phyloP scores from a whole-genome alignment of 2,797 vertebrate genomes.

The Hozukius guyotensis region DNA sequence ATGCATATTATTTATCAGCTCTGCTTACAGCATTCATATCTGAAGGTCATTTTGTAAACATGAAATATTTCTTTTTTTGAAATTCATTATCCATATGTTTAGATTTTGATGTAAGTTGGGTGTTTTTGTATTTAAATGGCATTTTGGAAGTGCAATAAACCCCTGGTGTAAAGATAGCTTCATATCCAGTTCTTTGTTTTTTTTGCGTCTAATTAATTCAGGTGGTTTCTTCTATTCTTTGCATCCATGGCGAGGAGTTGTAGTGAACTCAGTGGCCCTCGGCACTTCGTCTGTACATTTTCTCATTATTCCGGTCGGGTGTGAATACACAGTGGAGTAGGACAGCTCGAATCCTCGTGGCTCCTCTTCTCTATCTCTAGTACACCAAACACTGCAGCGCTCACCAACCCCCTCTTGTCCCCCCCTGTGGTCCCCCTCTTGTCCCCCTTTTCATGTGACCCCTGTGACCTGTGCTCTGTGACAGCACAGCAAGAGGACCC shows the following conservation, averaged over 20 bases:
- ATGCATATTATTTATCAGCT: conserved; percentile 45
- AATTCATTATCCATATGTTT: conserved; percentile 35
- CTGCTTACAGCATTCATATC: conserved; percentile 21
- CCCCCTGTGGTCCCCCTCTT: conserved; percentile 23
- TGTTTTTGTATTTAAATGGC: conserved; percentile 58
- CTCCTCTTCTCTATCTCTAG: conserved; percentile 44
- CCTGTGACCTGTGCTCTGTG: conserved; percentile 74
- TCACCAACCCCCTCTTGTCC: conserved; percentile 52
- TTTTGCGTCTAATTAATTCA: neutral
- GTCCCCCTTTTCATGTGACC: conserved; percentile 70
- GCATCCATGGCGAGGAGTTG: neutral
- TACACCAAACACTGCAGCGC: conserved; percentile 54
- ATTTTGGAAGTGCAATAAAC: conserved; percentile 82
- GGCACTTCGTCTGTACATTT: conserved; percentile 27
- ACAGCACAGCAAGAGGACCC: conserved; percentile 74
- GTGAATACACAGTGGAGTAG: conserved; percentile 54
- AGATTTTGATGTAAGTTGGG: conserved; percentile 21
- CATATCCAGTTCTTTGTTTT: neutral
- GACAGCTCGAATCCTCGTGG: conserved; percentile 33
- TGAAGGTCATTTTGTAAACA: conserved; percentile 34
- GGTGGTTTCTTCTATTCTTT: conserved; percentile 3
- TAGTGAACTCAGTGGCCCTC: conserved; percentile 27
- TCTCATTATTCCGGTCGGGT: conserved; percentile 49
- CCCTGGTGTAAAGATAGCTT: conserved; percentile 1
- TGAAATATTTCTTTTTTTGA: conserved; percentile 8